Base-by-base conservation (phyloP, 35 echinoderm and acorn worm genomes). In the Apostichopus japonicus region DNA sequence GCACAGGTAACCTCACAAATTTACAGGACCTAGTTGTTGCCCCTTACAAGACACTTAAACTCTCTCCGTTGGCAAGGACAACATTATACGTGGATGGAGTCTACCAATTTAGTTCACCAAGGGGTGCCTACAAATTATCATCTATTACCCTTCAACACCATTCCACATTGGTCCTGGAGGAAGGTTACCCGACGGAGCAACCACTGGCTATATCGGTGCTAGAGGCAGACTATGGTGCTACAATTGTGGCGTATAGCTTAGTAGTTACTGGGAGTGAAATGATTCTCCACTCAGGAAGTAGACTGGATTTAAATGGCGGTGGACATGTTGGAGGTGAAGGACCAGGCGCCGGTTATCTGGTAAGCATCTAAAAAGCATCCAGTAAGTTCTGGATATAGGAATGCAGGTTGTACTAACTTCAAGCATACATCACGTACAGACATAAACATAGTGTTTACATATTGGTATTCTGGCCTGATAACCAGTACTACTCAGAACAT, bases 1-100 rank as follows among this genome's bases (percentile, higher is more conserved):
- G 4, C 77, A 57, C 82, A 94, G 93, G 93, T 65, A 94, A 88
- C 33, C 78, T 98, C 10, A 98, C 96, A 11, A 98, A 98, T 53
- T 90, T 98, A 19, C 93, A 93, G 90, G 90, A 98, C 52, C 70
- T 98, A 44, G 84, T 98, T 54, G 77, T 95, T 19, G 96, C 92
- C 0, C 56, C 96, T 55, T 27, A 94, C 91, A 94, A 95, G 70
- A 53, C 77, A 58, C 27, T 98, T 8, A 93, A 88, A 10, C 81
- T 98, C 6, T 98, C 96, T 11, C 17, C 94, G 5, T 57, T 92
- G 54, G 96, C 91, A n/a, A 79, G 96, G 23, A 98, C 96, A 56
- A 90, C 96, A 23, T 56, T 94, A 16, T 93, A 75, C 67, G 89
- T 89, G 11, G 96, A 93, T 65, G 96, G 96, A 0, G 80, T 63